Evolutionary conservation across 2,797 vertebrate species (phyloP).

Genomic region (Balearica regulorum): DNA sequence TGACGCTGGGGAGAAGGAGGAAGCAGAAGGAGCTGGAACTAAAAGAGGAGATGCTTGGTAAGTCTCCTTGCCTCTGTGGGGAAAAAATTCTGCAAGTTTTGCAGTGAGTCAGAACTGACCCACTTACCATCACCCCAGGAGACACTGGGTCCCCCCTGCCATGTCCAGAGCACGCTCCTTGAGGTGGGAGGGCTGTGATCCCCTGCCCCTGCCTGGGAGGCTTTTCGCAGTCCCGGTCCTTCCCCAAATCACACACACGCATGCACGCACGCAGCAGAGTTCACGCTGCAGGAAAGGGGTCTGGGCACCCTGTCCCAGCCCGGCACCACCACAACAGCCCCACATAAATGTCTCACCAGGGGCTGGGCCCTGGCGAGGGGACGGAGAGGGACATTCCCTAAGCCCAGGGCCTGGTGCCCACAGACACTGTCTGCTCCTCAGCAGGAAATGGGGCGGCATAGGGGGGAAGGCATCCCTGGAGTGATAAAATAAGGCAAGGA

Average conservation of each 20-base stretch:
- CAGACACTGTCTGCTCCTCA: too few relatives aligned
- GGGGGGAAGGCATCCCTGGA: background rate
- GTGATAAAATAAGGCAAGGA: background rate
- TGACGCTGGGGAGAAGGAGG: fast-evolving
- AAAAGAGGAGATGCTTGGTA: background rate
- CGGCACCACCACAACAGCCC: background rate
- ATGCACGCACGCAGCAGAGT: background rate
- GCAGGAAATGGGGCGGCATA: fast-evolving
- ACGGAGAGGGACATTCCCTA: fast-evolving
- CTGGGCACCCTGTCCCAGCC: background rate
- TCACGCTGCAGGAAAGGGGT: background rate
- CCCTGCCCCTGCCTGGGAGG: background rate
- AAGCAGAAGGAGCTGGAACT: background rate
- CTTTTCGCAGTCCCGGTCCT: fast-evolving
- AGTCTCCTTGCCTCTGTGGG: fast-evolving
- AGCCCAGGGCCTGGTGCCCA: background rate
- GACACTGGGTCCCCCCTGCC: background rate
- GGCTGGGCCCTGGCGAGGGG: background rate
- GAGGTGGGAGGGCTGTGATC: background rate
- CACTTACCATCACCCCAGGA: background rate
- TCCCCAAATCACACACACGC: fast-evolving
- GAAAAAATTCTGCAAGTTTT: background rate
- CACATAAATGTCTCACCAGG: fast-evolving
- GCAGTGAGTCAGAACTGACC: background rate
- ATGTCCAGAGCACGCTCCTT: fast-evolving